Percentiles rank a stretch among this genome's conserved stretches.
Conservation (phyloP, 1,140 invertebrate genomes). For the Pollicipes pollicipes region DNA sequence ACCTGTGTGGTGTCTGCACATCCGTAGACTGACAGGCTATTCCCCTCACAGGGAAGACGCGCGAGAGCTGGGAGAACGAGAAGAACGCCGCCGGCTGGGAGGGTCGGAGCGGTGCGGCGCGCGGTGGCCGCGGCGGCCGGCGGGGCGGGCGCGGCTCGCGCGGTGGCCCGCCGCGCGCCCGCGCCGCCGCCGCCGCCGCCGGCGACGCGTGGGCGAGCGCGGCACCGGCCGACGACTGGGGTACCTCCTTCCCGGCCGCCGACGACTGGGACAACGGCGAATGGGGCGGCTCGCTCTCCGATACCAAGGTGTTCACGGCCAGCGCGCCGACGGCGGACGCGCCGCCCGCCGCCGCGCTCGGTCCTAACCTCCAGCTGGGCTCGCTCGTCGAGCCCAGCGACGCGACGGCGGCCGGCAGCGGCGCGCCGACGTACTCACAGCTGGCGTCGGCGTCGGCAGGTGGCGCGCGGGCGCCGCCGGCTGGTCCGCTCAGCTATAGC, state of each 20-base stretch:
- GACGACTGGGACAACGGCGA: constrained; percentile 91
- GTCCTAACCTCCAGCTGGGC: background rate
- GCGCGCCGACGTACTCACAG: background rate
- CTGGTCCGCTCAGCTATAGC: constrained; percentile 3
- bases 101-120: background rate
- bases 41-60: constrained; percentile 5
- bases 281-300: constrained; percentile 75
- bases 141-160: background rate
- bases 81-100: background rate
- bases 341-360: background rate
- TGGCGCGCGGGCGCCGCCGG: too few species aligned
- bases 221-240: constrained; percentile 24
- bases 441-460: background rate
- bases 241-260: constrained; percentile 32
- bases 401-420: background rate
- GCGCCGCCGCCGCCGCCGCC: constrained; percentile 14
- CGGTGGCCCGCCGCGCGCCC: background rate
- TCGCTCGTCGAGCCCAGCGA: background rate
- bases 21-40: too few species aligned
- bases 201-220: constrained; percentile 45
- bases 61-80: constrained; percentile 3
- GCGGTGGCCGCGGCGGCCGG: constrained; percentile 11
- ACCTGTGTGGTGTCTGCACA: too few species aligned
- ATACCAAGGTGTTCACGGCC: constrained; percentile 84
- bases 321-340: constrained; percentile 26